Conservation (phyloP, 2,888 invertebrate genomes). For the Venustoraphidia nigricollis region DNA sequence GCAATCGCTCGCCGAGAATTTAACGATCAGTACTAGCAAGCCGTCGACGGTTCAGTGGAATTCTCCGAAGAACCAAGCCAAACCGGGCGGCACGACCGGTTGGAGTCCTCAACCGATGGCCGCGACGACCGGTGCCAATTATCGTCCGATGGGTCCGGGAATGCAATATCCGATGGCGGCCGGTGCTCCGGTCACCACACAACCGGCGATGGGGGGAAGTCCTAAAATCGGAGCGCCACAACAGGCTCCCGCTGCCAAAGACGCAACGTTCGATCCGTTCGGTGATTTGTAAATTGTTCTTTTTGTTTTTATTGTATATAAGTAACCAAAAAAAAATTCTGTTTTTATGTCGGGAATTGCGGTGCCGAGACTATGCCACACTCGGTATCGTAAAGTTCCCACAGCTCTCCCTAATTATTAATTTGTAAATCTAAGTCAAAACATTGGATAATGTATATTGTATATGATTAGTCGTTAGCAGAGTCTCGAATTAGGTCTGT, state of each 20-base stretch:
- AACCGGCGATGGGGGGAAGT: constrained; percentile 18
- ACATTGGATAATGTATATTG: too few species aligned
- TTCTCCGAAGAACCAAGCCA: constrained; percentile 53
- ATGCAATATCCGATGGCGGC: constrained; percentile 7
- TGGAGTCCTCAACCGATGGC: constrained; percentile 83
- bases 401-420: too few species aligned
- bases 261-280: constrained; percentile 27
- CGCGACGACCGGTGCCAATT: constrained; percentile 69
- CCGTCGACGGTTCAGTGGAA: constrained; percentile 67
- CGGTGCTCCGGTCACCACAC: constrained; percentile 14
- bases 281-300: constrained; percentile 24
- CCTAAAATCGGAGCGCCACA: constrained; percentile 20
- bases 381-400: too few species aligned
- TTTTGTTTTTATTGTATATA: not conserved
- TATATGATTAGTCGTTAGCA: too few species aligned
- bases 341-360: too few species aligned
- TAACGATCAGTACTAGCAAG: constrained; percentile 62
- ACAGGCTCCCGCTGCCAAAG: constrained; percentile 12
- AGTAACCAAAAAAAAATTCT: not conserved
- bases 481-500: too few species aligned
- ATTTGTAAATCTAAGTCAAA: too few species aligned
- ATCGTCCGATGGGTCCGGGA: constrained; percentile 56
- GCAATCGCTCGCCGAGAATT: constrained; percentile 84
- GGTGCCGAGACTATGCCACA: too few species aligned
- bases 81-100: constrained; percentile 61